These are phyloP conservation scores for Balearica regulorum DNA, from an alignment of 2,797 vertebrate species.

Conservation along the genomic window DNA sequence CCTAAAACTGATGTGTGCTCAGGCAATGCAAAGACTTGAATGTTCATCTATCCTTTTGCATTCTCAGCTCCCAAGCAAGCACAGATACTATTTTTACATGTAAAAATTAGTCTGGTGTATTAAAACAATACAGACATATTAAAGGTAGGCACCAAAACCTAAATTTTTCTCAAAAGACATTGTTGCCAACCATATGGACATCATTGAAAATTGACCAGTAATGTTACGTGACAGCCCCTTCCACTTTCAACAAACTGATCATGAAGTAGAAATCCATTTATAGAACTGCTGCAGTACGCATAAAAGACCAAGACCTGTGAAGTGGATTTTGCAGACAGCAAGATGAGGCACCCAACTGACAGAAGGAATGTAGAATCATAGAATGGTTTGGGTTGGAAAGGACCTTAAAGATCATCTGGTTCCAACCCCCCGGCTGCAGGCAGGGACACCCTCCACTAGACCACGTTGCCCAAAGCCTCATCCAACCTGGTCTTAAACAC, in stretches of 20 bases:
- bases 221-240: not conserved
- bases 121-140: not conserved
- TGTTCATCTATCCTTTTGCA: not conserved
- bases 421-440: too few relatives aligned
- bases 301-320: not conserved
- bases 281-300: not conserved
- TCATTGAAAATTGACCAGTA: not conserved
- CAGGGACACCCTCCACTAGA: too few relatives aligned
- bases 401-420: too few relatives aligned
- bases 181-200: accelerated
- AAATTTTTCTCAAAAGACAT: not conserved
- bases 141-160: not conserved
- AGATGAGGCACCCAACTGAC: not conserved
- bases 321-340: not conserved
- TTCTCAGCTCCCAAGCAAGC: not conserved
- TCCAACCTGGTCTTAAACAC: too few relatives aligned
- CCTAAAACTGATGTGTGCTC: not conserved
- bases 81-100: not conserved
- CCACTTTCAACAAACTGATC: not conserved
- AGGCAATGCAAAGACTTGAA: not conserved
- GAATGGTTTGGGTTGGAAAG: too few relatives aligned
- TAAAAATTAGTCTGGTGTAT: not conserved
- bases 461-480: too few relatives aligned
- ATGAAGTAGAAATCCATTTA: not conserved
- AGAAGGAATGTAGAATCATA: too few relatives aligned